These are phyloP conservation scores for Caenorhabditis briggsae DNA, from an alignment of 1,140 invertebrate genomes.

Conservation along the genomic window DNA sequence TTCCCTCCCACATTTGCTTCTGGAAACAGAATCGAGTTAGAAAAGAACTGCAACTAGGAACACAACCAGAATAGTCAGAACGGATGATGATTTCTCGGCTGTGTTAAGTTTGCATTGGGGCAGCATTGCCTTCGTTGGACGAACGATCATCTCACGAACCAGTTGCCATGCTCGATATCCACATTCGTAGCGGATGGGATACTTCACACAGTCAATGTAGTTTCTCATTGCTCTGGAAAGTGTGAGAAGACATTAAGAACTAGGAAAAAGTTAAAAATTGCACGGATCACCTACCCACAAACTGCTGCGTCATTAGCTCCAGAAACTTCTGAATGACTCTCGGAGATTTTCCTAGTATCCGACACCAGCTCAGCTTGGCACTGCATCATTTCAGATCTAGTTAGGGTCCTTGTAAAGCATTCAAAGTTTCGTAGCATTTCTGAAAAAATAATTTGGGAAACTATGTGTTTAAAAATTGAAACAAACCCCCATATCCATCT, in stretches of 20 bases:
- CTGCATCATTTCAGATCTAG: slow-evolving; percentile 69
- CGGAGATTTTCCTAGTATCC: slow-evolving; percentile 65
- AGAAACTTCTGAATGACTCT: slow-evolving; percentile 35
- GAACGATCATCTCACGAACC: slow-evolving; percentile 68
- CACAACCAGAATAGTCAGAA: slow-evolving; percentile 47
- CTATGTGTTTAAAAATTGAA: background rate
- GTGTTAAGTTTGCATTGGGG: slow-evolving; percentile 66
- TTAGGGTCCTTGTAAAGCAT: slow-evolving; percentile 67
- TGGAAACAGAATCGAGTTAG: background rate
- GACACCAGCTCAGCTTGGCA: slow-evolving; percentile 68
- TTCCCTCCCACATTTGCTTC: slow-evolving; percentile 54
- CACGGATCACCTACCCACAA: slow-evolving; percentile 61
- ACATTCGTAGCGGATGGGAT: slow-evolving; percentile 69
- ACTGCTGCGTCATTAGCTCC: slow-evolving; percentile 61
- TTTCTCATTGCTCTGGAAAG: slow-evolving; percentile 69
- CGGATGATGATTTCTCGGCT: slow-evolving; percentile 21
- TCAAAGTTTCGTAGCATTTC: slow-evolving; percentile 67
- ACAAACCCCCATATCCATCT: slow-evolving; percentile 65
- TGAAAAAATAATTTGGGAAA: slow-evolving; percentile 31
- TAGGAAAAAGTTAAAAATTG: background rate
- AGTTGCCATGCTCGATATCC: slow-evolving; percentile 68
- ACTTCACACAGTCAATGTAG: slow-evolving; percentile 69
- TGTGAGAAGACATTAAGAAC: background rate
- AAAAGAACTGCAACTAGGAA: background rate
- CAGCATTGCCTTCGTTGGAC: slow-evolving; percentile 64